Evolutionary conservation across 2,888 invertebrate species (phyloP), one percentile per base, ranked within the genome.

Genomic region (Drosophila meridiana): DNA sequence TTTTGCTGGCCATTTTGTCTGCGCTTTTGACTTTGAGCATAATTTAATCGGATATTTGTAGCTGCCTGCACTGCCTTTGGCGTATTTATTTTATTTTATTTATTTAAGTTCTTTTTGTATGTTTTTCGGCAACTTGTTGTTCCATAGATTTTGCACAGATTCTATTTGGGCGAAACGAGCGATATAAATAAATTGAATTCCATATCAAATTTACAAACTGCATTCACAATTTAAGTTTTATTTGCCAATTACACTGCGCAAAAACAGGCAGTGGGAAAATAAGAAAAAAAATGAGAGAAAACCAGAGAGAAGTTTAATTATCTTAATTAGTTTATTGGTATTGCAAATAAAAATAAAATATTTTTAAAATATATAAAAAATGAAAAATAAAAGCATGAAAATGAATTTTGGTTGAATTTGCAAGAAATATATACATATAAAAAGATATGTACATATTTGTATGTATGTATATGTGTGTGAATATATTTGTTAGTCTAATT

Each of bases 11-110:
- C 77, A 88, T 81, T 90, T 81, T 87, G 84, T 78, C 76, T 76
- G 82, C 79, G 74, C 90, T 89, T 89, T 89, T 89, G 85, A 90
- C 87, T 89, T 90, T 86, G 90, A 87, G 86, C 78, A 90, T 87
- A 87, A 87, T 87, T 90, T 89, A 87, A 87, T 90, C 87, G 87
- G 87, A 87, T 90, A 90, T 89, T 90, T 90, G 79, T 74, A 67
- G 38, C 60, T 65, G 70, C 74, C 79, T 58, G 14, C 43, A 3
- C 20, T 20, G 43, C 57, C 38, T 30, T 40, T n/a, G 42, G 42
- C 42, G 43, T 47, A 45, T 36, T 60, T 55, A 78, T 70, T 82
- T 60, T 55, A 78, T 70, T 82, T 70, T 73, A 73, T 88, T 88
- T 89, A 87, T 87, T 85, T 75, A 87, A 83, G 78, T 87, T 87